A percentile compares a stretch with the other conserved stretches of the same genome.
Evolutionary conservation across 2,113 vertebrate genomes (phyloP).

Genomic region (Mugil cephalus): DNA sequence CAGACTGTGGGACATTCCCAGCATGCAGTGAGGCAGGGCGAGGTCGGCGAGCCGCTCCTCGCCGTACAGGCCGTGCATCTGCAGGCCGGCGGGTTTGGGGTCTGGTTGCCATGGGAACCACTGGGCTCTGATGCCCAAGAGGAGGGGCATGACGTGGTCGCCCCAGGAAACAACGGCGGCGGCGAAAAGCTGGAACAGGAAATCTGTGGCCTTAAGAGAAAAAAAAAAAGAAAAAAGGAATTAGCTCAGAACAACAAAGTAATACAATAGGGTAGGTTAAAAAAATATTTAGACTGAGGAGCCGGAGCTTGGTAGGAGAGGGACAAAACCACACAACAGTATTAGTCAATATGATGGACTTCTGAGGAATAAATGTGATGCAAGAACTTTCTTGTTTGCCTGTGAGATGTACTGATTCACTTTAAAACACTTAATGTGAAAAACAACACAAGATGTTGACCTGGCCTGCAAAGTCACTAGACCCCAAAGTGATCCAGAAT

Average conservation of each 20-base stretch:
- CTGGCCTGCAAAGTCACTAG: too few species aligned
- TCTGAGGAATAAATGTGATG: too few species aligned
- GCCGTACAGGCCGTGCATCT: constrained; percentile 75
- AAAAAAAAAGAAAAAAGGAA: too few species aligned
- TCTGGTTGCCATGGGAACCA: constrained; percentile 87
- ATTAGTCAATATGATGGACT: too few species aligned
- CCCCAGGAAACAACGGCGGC: constrained; percentile 90
- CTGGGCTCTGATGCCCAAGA: constrained; percentile 88
- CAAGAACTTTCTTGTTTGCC: too few species aligned
- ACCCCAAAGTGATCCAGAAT: too few species aligned
- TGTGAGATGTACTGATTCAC: too few species aligned
- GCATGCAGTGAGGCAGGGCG: constrained; percentile 81
- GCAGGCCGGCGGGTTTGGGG: constrained; percentile 8
- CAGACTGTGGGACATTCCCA: constrained; percentile 87
- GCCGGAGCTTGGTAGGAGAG: too few species aligned
- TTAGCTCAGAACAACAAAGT: background rate
- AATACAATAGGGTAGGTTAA: background rate
- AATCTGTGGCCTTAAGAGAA: constrained; percentile 86
- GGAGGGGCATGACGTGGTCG: constrained; percentile 88
- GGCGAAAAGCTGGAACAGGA: constrained; percentile 90
- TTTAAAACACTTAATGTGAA: too few species aligned
- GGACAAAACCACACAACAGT: too few species aligned
- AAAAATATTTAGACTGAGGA: too few species aligned
- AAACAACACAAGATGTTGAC: too few species aligned
- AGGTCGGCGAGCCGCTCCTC: constrained; percentile 68